A percentile compares a stretch with the other conserved stretches of the same genome.
These are phyloP conservation scores for Parambassis ranga DNA, from an alignment of 2,797 vertebrate genomes.

Conservation along the genomic window DNA sequence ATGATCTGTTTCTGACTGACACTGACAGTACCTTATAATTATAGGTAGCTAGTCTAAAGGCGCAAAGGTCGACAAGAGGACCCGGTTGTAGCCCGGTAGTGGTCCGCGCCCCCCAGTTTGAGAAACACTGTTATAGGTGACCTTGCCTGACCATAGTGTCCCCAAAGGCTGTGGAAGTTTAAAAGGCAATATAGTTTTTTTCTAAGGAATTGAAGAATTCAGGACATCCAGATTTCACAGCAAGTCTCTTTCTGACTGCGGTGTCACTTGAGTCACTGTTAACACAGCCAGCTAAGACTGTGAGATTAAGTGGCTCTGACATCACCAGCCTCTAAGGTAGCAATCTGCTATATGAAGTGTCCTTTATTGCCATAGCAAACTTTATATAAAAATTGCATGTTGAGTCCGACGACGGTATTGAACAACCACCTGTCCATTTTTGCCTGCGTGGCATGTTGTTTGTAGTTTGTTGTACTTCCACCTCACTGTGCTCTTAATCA, in stretches of 20 bases:
- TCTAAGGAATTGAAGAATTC: not conserved
- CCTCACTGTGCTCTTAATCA: too few species aligned
- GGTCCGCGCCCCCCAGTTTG: too few species aligned
- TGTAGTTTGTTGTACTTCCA: too few species aligned
- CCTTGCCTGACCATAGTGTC: not conserved
- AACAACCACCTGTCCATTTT: not conserved
- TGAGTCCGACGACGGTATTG: too few species aligned
- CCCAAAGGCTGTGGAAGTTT: not conserved
- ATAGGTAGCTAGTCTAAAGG: too few species aligned
- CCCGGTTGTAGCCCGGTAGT: too few species aligned
- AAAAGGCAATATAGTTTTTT: not conserved
- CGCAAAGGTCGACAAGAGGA: too few species aligned
- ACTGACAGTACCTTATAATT: too few species aligned
- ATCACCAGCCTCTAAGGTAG: not conserved
- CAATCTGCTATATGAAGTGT: not conserved
- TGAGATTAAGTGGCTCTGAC: slow-evolving; percentile 17
- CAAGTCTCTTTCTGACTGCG: slow-evolving; percentile 14
- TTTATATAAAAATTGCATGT: not conserved
- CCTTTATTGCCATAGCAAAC: not conserved
- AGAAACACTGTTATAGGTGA: slow-evolving; percentile 2
- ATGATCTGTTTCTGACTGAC: too few species aligned
- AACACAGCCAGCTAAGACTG: slow-evolving; percentile 9
- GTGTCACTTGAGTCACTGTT: slow-evolving; percentile 25
- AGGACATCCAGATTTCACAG: slow-evolving; percentile 10
- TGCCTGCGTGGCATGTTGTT: not conserved